These are phyloP conservation scores for Cottus gobio DNA, from an alignment of 2,113 vertebrate species.

Conservation along the genomic window DNA sequence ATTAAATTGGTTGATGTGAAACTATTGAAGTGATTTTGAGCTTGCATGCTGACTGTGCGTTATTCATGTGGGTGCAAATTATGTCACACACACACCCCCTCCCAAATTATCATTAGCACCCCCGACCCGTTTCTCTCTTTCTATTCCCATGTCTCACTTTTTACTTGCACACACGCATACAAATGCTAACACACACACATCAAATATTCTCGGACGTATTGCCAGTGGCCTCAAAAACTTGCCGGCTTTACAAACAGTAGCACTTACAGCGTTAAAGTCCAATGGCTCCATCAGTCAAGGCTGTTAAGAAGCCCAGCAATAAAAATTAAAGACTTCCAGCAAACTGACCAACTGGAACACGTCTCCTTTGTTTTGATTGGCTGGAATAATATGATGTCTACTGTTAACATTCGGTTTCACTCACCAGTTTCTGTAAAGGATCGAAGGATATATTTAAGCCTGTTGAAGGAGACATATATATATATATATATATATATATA, in stretches of 20 bases:
- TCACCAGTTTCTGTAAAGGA: conserved; percentile 40
- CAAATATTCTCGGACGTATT: conserved; percentile 52
- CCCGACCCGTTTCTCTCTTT: not conserved
- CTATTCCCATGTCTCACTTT: conserved; percentile 17
- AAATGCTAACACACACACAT: conserved; percentile 46
- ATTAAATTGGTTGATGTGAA: conserved; percentile 76
- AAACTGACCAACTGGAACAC: conserved; percentile 74
- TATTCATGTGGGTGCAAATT: conserved; percentile 60
- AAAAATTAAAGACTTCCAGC: conserved; percentile 82
- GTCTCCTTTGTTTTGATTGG: conserved; percentile 76
- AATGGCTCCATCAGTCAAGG: conserved; percentile 76
- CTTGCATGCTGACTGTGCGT: conserved; percentile 63
- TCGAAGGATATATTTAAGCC: conserved; percentile 12
- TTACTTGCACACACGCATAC: conserved; percentile 11
- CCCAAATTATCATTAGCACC: conserved; percentile 57
- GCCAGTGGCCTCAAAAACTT: conserved; percentile 50
- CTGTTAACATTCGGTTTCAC: conserved; percentile 68
- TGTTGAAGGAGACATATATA: conserved; percentile 18
- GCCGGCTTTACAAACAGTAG: conserved; percentile 67
- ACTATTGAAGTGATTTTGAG: conserved; percentile 72
- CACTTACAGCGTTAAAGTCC: conserved; percentile 64
- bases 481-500: too few species aligned
- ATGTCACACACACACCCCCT: conserved; percentile 46
- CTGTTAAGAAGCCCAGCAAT: conserved; percentile 73
- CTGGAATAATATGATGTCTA: conserved; percentile 62